Evolutionary conservation across 2,797 vertebrate species (phyloP), one percentile per base, ranked within the genome.

Genomic region (Heliangelus exortis): DNA sequence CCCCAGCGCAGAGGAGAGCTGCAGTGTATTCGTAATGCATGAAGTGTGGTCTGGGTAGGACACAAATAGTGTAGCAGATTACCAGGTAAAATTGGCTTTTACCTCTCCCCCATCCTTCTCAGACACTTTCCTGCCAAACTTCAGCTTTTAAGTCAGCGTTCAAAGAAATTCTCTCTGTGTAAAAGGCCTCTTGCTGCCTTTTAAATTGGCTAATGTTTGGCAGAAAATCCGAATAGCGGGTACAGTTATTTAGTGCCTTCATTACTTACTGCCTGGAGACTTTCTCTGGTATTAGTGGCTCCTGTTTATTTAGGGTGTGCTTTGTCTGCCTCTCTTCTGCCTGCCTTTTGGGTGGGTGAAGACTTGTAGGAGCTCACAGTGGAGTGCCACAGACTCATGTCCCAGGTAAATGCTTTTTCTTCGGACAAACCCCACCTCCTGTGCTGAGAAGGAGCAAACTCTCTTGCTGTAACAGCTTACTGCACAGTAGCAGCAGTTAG

Each of bases 111-210:
- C 96, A 94, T 91, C 95, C 96, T 96, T 94, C 96, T 96, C 84
- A 81, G 92, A 95, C 88, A 91, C 87, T 97, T 96, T 81, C 94
- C 97, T 97, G 97, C 98, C 98, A 97, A 97, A 97, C 95, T 96
- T 90, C 94, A 93, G 98, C 97, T 98, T 97, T 97, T 94, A 97
- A 97, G 97, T 92, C 96, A 74, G 94, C 55, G 82, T 97, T 97
- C 96, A 94, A 96, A 97, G 97, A 96, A 93, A 97, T 96, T 96
- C 96, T 95, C 96, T 87, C 94, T 50, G 89, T 54, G 39, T 92
- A 97, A 97, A 97, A 97, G 97, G 97, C 97, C 97, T 97, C 97
- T 97, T 97, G 96, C 96, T 96, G 96, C 96, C 96, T 95, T 96
- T 96, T 96, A 95, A 97, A 96, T 95, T 95, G 95, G 91, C 94